Conservation (phyloP, 2,888 invertebrate species). For the Chrysolina haemoptera region DNA sequence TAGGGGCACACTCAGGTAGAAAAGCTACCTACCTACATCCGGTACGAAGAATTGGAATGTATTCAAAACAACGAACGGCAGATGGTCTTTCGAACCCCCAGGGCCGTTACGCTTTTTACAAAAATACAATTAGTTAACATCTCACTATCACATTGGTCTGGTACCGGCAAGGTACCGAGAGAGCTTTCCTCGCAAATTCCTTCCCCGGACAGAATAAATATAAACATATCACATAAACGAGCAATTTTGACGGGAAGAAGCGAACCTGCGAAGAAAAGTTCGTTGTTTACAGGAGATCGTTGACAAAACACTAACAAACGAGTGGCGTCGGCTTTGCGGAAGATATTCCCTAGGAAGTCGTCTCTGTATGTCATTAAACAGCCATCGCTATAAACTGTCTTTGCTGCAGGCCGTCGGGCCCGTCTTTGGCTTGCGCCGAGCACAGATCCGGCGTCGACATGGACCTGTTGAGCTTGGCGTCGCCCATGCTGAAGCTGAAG, state of each 20-base stretch:
- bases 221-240: slow-evolving; percentile 51
- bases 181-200: slow-evolving; percentile 44
- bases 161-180: slow-evolving; percentile 47
- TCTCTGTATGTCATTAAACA: slow-evolving; percentile 65
- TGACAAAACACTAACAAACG: slow-evolving; percentile 33
- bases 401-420: slow-evolving; percentile 65
- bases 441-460: slow-evolving; percentile 73
- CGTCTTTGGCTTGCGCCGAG: slow-evolving; percentile 72
- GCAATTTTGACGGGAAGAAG: slow-evolving; percentile 31
- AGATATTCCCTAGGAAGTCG: slow-evolving; percentile 35
- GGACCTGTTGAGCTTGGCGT: slow-evolving; percentile 68
- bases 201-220: slow-evolving; percentile 36
- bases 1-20: slow-evolving; percentile 41
- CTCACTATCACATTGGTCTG: slow-evolving; percentile 63
- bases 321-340: background rate
- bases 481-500: slow-evolving; percentile 72
- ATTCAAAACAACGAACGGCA: slow-evolving; percentile 43
- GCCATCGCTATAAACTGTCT: slow-evolving; percentile 73
- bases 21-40: slow-evolving; percentile 49
- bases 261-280: slow-evolving; percentile 33
- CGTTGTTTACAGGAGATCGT: slow-evolving; percentile 50
- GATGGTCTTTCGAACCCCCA: slow-evolving; percentile 30
- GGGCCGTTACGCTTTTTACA: slow-evolving; percentile 52
- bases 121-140: slow-evolving; percentile 65
- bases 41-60: slow-evolving; percentile 58